A percentile compares a stretch with the other conserved stretches of the same genome.
These are phyloP conservation scores for Acropora tenuis DNA, from an alignment of 64 coral and sea anemone species.

Conservation along the genomic window DNA sequence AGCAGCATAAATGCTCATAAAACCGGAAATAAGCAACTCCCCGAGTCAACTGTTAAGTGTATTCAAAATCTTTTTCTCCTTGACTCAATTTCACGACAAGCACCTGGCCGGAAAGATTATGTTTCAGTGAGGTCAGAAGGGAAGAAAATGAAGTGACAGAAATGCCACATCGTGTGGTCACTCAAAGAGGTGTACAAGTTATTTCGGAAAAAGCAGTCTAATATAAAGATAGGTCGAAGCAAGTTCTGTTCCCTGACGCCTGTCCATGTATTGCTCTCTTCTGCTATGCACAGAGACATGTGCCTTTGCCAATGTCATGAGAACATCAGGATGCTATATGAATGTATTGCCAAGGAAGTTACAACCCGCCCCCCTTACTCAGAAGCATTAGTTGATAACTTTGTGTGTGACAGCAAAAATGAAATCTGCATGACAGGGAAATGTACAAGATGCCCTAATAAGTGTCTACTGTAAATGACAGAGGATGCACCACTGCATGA, in stretches of 20 bases:
- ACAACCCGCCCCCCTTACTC: constrained; percentile 44
- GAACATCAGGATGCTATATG: constrained; percentile 64
- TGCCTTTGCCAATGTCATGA: constrained; percentile 66
- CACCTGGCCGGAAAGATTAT: too few species aligned
- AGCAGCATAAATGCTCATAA: too few species aligned
- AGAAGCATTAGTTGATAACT: constrained; percentile 6
- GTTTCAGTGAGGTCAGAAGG: too few species aligned
- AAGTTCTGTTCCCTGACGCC: constrained; percentile 60
- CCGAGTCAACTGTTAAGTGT: too few species aligned
- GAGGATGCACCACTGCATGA: constrained; percentile 55
- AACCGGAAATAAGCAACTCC: too few species aligned
- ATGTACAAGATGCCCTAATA: constrained; percentile 40
- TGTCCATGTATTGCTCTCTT: constrained; percentile 47
- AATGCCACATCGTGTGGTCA: too few species aligned
- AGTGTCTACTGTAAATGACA: constrained; percentile 6
- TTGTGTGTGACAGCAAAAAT: constrained; percentile 64
- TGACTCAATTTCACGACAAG: too few species aligned
- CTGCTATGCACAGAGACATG: constrained; percentile 41
- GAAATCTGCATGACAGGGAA: constrained; percentile 53
- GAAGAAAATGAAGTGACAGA: too few species aligned
- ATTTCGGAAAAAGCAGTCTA: constrained; percentile 48
- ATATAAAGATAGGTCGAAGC: constrained; percentile 35
- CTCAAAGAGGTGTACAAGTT: background rate
- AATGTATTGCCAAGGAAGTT: constrained; percentile 39
- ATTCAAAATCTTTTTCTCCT: too few species aligned